Conservation (phyloP, 2,797 vertebrate species). For the Silurus aristotelis region DNA sequence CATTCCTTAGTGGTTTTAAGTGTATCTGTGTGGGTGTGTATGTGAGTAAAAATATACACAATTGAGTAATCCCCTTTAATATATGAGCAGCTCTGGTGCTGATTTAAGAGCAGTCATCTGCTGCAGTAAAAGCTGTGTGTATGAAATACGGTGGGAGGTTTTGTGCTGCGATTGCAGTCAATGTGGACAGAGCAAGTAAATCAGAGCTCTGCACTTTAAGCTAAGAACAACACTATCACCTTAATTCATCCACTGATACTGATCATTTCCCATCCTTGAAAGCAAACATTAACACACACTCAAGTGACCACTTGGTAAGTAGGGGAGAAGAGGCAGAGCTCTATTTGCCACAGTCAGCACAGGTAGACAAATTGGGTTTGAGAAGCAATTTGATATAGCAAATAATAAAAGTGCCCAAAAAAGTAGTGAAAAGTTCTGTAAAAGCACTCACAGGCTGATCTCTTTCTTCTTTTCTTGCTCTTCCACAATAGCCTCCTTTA, state of each 20-base stretch:
- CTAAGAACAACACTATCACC: slow-evolving; percentile 25
- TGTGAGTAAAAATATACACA: slow-evolving; percentile 19
- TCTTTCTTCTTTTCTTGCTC: slow-evolving; percentile 96
- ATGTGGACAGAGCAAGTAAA: slow-evolving; percentile 52
- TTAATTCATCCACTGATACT: slow-evolving; percentile 49
- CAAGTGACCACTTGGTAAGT: background rate
- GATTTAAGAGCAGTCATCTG: slow-evolving; percentile 48
- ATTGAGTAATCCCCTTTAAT: slow-evolving; percentile 53
- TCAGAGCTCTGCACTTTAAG: slow-evolving; percentile 39
- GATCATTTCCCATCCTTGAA: slow-evolving; percentile 45
- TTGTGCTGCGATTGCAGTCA: slow-evolving; percentile 55
- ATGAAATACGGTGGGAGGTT: slow-evolving; percentile 50
- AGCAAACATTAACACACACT: slow-evolving; percentile 37
- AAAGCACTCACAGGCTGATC: slow-evolving; percentile 88
- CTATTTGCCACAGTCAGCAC: background rate
- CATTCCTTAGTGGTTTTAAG: background rate
- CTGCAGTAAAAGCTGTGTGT: slow-evolving; percentile 26
- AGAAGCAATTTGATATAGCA: background rate
- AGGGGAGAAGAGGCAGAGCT: background rate
- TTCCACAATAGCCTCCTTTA: slow-evolving; percentile 93
- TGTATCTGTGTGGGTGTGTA: slow-evolving; percentile 22
- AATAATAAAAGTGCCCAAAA: background rate
- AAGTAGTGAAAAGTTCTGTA: background rate
- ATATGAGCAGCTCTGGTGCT: slow-evolving; percentile 35
- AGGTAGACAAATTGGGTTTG: background rate